Evolutionary conservation across 2,888 invertebrate genomes (phyloP).

Genomic region (Ariolimax columbianus): DNA sequence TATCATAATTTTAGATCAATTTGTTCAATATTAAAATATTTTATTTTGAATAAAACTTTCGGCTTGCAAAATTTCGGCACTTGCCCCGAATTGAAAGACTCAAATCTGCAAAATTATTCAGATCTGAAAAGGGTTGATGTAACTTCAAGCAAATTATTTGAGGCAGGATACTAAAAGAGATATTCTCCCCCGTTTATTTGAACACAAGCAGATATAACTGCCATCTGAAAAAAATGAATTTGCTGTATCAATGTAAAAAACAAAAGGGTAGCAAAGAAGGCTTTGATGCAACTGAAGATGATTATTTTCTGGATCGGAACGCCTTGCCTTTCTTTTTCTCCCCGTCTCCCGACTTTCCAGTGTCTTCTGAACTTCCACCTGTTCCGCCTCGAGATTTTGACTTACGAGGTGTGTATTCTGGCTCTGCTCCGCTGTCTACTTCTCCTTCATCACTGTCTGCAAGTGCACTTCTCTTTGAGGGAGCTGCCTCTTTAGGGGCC

Average conservation of each 20-base stretch:
- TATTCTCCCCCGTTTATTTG: neutral
- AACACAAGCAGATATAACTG: neutral
- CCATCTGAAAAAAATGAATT: neutral
- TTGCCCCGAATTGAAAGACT: too few relatives aligned
- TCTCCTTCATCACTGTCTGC: conserved; percentile 49
- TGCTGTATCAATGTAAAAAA: neutral
- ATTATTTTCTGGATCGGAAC: conserved; percentile 7
- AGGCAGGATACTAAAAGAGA: neutral
- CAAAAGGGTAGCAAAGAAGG: neutral
- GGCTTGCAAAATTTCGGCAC: too few relatives aligned
- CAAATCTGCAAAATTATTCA: too few relatives aligned
- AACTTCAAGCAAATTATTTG: too few relatives aligned
- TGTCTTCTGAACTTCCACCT: conserved; percentile 26
- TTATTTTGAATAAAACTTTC: too few relatives aligned
- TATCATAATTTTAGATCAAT: too few relatives aligned
- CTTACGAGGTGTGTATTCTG: conserved; percentile 50
- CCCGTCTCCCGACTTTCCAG: neutral
- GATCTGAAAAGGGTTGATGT: too few relatives aligned
- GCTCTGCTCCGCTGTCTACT: conserved; percentile 15
- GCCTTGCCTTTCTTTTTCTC: conserved; percentile 17
- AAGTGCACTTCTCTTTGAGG: neutral
- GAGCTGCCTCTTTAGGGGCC: neutral
- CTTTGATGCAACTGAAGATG: neutral
- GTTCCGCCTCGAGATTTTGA: conserved; percentile 51
- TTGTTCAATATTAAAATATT: too few relatives aligned